phyloP scores from a whole-genome alignment of 2,888 invertebrate genomes.

The Lepidocyrtinus sp. region DNA sequence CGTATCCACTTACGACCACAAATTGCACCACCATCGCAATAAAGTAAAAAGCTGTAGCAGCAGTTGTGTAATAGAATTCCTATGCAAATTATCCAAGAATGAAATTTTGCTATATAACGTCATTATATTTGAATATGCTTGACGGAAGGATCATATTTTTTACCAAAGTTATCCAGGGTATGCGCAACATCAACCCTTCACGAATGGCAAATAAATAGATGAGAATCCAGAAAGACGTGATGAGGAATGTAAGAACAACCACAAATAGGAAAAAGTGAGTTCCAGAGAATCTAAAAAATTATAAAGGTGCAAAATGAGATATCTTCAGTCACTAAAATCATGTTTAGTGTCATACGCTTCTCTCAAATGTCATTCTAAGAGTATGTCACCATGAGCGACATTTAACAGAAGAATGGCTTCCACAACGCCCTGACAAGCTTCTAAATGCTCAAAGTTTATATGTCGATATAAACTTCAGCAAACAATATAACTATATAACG shows the following conservation, averaged over 20 bases:
- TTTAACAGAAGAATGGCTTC: no score
- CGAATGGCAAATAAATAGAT: conserved; percentile 86
- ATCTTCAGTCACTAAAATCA: no score
- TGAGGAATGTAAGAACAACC: conserved; percentile 85
- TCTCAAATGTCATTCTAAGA: no score
- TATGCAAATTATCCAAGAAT: conserved; percentile 73
- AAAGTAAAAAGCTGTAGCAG: conserved; percentile 81
- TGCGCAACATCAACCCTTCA: conserved; percentile 83
- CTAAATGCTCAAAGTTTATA: no score
- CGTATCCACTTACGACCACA: conserved; percentile 71
- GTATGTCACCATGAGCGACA: no score
- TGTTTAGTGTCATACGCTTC: no score
- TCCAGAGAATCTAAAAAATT: conserved; percentile 73
- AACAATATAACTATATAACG: no score
- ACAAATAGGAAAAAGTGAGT: conserved; percentile 91
- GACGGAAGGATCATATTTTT: conserved; percentile 72
- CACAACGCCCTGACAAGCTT: no score
- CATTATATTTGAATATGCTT: not conserved
- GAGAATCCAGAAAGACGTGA: conserved; percentile 85
- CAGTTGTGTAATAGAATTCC: conserved; percentile 85
- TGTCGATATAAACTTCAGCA: no score
- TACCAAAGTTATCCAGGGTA: conserved; percentile 89
- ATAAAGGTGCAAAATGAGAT: no score
- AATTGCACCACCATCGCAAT: conserved; percentile 88
- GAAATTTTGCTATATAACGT: not conserved